Base-by-base conservation (phyloP, 2,113 vertebrate species). In the Phyllostomus discolor region DNA sequence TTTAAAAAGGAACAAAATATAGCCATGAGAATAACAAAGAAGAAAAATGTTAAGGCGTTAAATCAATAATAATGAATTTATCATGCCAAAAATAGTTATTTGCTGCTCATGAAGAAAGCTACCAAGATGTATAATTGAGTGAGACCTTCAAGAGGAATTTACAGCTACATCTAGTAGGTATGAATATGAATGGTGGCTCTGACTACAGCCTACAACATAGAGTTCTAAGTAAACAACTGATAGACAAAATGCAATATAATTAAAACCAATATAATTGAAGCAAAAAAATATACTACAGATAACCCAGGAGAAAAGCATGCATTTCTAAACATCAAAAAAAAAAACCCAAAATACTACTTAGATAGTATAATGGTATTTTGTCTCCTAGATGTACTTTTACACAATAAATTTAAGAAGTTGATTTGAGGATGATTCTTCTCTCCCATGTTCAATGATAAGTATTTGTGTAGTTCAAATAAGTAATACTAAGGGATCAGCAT, bases 351-450 rank as follows among this genome's bases (percentile, higher is more conserved):
- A 94, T 35, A 76, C 52, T 87, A 83, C 22, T 84, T 78, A 35
- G 62, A 52, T 24, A 90, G n/a, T 67, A 82, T 86, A 93, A 88
- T 33, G 16, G 15, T 78, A 83, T 81, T 90, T 90, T 69, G 19
- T 86, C 31, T 79, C 70, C 35, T 88, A 12, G 14, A 62, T 66
- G 16, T 64, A 73, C 81, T 88, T 91, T 17, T 89, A 41, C 48
- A 85, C 26, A 85, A 43, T 48, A 78, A 69, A 96, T 89, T 80
- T 81, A 91, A 87, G 64, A 96, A 38, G 20, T 69, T 94, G 22
- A 91, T 66, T 62, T 91, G 57, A 95, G 94, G 38, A 76, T 89
- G 16, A 81, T 85, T 94, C n/a, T 90, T n/a, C 22, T 89, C n/a
- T 78, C 43, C 31, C 28, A 66, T 46, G 17, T 94, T 92, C 22